A percentile compares a stretch with the other conserved stretches of the same genome.
These are phyloP conservation scores for Phymatocera aterrima DNA, from an alignment of 2,888 invertebrate species.

Conservation along the genomic window DNA sequence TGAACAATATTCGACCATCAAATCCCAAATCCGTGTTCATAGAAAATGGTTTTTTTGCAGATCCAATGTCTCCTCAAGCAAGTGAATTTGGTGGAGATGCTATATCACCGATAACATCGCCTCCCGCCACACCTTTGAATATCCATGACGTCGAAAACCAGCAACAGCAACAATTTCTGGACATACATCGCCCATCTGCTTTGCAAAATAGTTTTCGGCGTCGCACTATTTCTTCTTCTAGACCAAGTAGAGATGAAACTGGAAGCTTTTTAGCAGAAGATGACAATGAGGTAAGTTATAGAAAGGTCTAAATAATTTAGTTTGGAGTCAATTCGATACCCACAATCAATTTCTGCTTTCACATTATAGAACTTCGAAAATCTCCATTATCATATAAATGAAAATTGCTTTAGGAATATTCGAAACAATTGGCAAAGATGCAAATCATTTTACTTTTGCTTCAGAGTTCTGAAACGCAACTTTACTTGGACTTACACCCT, in stretches of 20 bases:
- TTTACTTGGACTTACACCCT: background rate
- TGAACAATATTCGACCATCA: background rate
- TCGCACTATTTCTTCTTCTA: conserved; percentile 65
- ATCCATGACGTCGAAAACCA: conserved; percentile 67
- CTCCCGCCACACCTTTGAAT: conserved; percentile 75
- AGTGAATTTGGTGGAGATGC: conserved; percentile 73
- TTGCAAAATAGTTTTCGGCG: conserved; percentile 69
- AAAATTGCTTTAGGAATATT: background rate
- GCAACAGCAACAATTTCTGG: conserved; percentile 58
- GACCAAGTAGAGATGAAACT: conserved; percentile 66
- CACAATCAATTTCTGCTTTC: background rate
- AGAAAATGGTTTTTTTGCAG: conserved; percentile 65
- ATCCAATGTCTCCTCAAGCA: conserved; percentile 80
- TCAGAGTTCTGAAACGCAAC: background rate
- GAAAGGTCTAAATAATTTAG: background rate
- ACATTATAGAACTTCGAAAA: background rate
- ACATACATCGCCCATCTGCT: conserved; percentile 64
- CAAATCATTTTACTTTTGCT: conserved; percentile 27
- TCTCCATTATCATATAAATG: background rate
- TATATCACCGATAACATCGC: conserved; percentile 75
- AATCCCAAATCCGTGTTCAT: background rate
- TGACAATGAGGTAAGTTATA: conserved; percentile 67
- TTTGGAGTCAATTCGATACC: background rate
- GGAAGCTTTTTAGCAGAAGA: conserved; percentile 61
- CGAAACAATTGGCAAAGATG: background rate